A percentile compares a stretch with the other conserved stretches of the same genome.
These are phyloP conservation scores for Myrmophylax atrothorax DNA, from an alignment of 2,113 vertebrate genomes.

Conservation along the genomic window DNA sequence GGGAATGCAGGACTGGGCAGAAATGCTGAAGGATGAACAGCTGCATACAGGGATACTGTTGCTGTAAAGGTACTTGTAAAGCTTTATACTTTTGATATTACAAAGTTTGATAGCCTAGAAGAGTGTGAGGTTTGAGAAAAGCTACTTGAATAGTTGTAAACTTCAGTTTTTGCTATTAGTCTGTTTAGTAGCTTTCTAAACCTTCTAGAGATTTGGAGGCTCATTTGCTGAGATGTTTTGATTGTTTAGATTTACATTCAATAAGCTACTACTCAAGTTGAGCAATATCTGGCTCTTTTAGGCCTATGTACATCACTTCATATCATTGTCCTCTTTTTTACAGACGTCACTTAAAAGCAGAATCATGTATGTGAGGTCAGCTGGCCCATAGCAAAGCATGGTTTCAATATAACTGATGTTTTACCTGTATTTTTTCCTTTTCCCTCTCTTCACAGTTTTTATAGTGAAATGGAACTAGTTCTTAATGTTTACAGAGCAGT, in stretches of 20 bases:
- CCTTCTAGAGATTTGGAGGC: not conserved
- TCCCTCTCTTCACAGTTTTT: not conserved
- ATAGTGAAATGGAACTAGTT: not conserved
- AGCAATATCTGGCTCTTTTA: not conserved
- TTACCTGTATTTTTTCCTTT: not conserved
- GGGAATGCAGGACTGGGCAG: not conserved
- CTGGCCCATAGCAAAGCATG: not conserved
- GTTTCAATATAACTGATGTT: not conserved
- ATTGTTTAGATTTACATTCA: not conserved
- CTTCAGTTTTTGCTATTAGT: not conserved
- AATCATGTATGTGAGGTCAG: not conserved
- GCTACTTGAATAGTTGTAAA: not conserved
- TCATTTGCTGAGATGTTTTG: not conserved
- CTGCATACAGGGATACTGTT: not conserved
- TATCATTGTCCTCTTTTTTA: not conserved
- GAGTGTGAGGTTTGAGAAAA: not conserved
- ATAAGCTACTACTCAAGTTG: not conserved
- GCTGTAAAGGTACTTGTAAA: not conserved
- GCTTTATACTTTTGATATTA: not conserved
- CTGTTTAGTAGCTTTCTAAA: not conserved
- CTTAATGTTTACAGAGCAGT: not conserved
- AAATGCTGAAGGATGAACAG: not conserved
- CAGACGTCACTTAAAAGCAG: not conserved
- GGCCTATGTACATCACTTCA: accelerated
- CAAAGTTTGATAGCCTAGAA: not conserved